Evolutionary conservation across 2,113 vertebrate genomes (phyloP).

Genomic region (Ciconia boyciana): DNA sequence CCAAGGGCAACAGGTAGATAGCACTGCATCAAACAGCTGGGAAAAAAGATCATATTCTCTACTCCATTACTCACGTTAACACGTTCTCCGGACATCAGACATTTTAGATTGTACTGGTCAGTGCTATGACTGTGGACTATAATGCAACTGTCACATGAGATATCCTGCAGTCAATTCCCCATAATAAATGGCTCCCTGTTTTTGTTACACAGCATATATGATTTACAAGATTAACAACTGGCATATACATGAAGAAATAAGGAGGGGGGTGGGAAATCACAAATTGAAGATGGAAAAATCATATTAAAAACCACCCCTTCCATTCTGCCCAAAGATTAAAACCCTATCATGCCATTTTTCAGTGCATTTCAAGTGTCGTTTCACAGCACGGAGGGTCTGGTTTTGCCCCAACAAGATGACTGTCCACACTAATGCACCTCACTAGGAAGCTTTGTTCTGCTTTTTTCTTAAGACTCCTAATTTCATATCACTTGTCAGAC

Average conservation of each 20-base stretch:
- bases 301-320: not conserved
- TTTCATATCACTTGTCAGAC: not conserved
- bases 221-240: not conserved
- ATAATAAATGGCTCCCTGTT: not conserved
- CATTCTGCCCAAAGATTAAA: not conserved
- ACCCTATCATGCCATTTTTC: not conserved
- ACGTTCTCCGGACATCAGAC: not conserved
- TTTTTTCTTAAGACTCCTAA: not conserved
- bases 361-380: not conserved
- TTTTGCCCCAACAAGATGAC: not conserved
- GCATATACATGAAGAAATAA: not conserved
- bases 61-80: constrained; percentile 43
- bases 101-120: not conserved
- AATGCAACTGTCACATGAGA: not conserved
- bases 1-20: not conserved
- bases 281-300: not conserved
- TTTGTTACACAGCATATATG: not conserved
- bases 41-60: not conserved
- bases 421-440: not conserved
- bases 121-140: not conserved
- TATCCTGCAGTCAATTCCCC: not conserved
- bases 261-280: not conserved
- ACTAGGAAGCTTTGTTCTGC: not conserved
- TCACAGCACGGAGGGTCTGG: not conserved
- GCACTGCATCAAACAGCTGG: not conserved